phyloP scores from a whole-genome alignment of 1,140 invertebrate species.

The Drosophila azteca region DNA sequence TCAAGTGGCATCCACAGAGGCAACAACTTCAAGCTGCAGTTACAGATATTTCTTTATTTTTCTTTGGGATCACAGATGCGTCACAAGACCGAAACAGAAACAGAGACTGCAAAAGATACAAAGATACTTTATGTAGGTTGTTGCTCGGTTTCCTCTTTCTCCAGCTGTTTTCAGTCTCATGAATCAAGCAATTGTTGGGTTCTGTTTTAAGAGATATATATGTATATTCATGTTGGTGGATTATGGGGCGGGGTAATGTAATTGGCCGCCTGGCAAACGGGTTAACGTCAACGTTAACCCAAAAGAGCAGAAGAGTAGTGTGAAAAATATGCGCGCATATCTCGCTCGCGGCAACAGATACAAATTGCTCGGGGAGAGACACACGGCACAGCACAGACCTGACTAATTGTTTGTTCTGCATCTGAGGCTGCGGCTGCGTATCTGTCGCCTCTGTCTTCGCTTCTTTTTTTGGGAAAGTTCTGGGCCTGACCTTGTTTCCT shows the following conservation, averaged over 20 bases:
- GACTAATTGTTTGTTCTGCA: constrained; percentile 73
- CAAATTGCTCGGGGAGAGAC: constrained; percentile 52
- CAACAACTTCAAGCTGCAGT: constrained; percentile 39
- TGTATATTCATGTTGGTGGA: constrained; percentile 56
- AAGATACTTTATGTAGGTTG: constrained; percentile 57
- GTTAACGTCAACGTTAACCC: constrained; percentile 67
- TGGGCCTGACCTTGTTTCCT: constrained; percentile 69
- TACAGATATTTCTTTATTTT: constrained; percentile 25
- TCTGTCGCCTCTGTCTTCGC: constrained; percentile 20
- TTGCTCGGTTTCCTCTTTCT: constrained; percentile 32
- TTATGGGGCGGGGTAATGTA: constrained; percentile 72
- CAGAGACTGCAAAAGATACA: constrained; percentile 16
- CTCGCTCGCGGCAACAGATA: constrained; percentile 54
- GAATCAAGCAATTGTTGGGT: constrained; percentile 69
- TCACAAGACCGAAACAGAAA: constrained; percentile 38
- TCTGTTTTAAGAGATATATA: constrained; percentile 52
- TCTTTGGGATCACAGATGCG: constrained; percentile 51
- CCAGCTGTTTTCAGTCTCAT: constrained; percentile 27
- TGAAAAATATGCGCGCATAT: constrained; percentile 50
- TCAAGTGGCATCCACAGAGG: constrained; percentile 39
- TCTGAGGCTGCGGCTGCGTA: constrained; percentile 21
- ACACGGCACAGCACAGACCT: constrained; percentile 46
- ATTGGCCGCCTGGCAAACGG: constrained; percentile 55
- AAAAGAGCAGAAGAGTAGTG: constrained; percentile 43
- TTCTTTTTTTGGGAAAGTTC: constrained; percentile 68